These are phyloP conservation scores for Columba livia DNA, from an alignment of 2,113 vertebrate genomes.

Conservation along the genomic window DNA sequence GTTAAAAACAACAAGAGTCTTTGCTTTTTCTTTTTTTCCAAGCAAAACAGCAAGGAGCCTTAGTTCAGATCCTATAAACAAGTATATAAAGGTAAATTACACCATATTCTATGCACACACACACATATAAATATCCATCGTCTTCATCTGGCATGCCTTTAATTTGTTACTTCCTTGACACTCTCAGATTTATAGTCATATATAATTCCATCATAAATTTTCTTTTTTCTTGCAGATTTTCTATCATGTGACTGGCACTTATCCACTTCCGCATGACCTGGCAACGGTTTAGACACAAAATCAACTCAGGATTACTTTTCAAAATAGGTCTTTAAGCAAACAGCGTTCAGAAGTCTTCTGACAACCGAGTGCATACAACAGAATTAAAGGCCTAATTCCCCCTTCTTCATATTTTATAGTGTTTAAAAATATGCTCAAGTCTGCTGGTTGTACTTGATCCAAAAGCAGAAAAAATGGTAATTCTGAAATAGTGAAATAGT, in stretches of 20 bases:
- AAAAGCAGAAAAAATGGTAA: slow-evolving; percentile 9
- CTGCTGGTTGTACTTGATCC: slow-evolving; percentile 31
- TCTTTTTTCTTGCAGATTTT: slow-evolving; percentile 84
- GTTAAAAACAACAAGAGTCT: not conserved
- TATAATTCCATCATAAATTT: slow-evolving; percentile 33
- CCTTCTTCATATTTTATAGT: slow-evolving; percentile 10
- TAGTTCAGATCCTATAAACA: not conserved
- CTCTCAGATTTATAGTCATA: slow-evolving; percentile 15
- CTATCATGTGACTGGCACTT: slow-evolving; percentile 89
- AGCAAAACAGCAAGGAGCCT: not conserved
- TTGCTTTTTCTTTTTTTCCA: not conserved
- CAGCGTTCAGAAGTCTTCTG: slow-evolving; percentile 6
- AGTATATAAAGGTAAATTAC: not conserved
- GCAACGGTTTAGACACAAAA: slow-evolving; percentile 83
- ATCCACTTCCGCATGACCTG: slow-evolving; percentile 87
- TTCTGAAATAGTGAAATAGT: slow-evolving; percentile 41
- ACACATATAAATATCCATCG: not conserved
- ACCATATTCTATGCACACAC: not conserved
- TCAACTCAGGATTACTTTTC: slow-evolving; percentile 21
- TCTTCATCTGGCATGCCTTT: slow-evolving; percentile 4
- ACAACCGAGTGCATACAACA: not conserved
- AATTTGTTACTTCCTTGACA: slow-evolving; percentile 40
- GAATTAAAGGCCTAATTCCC: slow-evolving; percentile 34
- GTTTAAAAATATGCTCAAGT: slow-evolving; percentile 46
- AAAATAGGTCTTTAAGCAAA: slow-evolving; percentile 25